Percentiles rank a stretch among this genome's conserved stretches.
These are phyloP conservation scores for Pristionchus arcanus DNA, from an alignment of 2,888 invertebrate genomes.

Conservation along the genomic window DNA sequence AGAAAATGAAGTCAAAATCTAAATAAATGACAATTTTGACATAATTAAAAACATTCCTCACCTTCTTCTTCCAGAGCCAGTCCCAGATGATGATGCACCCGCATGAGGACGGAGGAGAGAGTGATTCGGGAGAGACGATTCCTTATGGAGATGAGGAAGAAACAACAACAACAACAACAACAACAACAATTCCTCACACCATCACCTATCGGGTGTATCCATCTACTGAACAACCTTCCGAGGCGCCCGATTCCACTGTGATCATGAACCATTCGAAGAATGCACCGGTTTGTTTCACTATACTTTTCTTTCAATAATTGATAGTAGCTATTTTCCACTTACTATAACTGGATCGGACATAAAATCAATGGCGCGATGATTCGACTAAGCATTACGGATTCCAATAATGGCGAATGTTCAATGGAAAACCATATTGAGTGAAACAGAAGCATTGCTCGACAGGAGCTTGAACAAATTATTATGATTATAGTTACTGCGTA, in stretches of 20 bases:
- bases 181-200: not conserved
- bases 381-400: too few species aligned
- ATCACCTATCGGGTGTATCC: not conserved
- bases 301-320: not conserved
- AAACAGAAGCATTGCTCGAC: too few species aligned
- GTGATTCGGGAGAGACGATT: conserved; percentile 56
- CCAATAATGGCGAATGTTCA: too few species aligned
- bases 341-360: too few species aligned
- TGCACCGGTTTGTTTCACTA: not conserved
- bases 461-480: too few species aligned
- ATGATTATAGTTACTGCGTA: too few species aligned
- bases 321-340: not conserved
- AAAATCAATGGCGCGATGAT: too few species aligned
- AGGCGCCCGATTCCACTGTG: not conserved
- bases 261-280: conserved; percentile 15
- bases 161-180: too few species aligned
- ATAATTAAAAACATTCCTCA: too few species aligned
- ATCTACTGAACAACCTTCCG: not conserved
- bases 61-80: not conserved
- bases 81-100: not conserved
- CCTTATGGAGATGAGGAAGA: conserved; percentile 49
- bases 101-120: conserved; percentile 41
- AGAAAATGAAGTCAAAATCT: too few species aligned
- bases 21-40: too few species aligned
- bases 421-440: too few species aligned